Evolutionary conservation across 2,888 invertebrate species (phyloP).

Genomic region (Arenicola marina): DNA sequence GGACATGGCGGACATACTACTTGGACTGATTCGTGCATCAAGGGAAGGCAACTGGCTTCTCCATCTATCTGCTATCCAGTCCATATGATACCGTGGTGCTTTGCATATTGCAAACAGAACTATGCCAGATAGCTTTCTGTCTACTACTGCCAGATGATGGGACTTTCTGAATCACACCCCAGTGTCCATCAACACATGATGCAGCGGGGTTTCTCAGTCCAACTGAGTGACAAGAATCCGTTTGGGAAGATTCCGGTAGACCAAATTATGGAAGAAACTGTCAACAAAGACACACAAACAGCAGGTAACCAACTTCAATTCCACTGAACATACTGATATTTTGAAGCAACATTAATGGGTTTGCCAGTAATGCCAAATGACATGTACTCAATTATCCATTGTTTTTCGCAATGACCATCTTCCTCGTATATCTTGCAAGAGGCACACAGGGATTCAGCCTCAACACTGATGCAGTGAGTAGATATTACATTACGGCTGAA

Average conservation of each 20-base stretch:
- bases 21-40: constrained; percentile 22
- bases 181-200: constrained; percentile 2
- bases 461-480: no score
- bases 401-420: no score
- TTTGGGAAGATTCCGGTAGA: constrained; percentile 34
- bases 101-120: constrained; percentile 35
- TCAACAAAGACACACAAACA: constrained; percentile 20
- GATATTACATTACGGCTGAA: no score
- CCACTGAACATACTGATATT: no score
- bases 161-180: constrained; percentile 20
- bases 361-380: no score
- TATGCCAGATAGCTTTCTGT: constrained; percentile 31
- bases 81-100: constrained; percentile 32
- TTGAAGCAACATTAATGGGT: no score
- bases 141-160: constrained; percentile 27
- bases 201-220: constrained; percentile 29
- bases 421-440: no score
- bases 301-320: no score
- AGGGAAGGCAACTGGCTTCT: constrained; percentile 30
- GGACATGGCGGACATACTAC: constrained; percentile 32
- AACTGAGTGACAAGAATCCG: constrained; percentile 19
- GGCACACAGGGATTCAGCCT: no score
- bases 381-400: no score
- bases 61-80: constrained; percentile 26
- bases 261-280: constrained; percentile 16